Percentiles rank a stretch among this genome's conserved stretches.
Evolutionary conservation across 1,140 invertebrate species (phyloP).

Genomic region (Drosophila hydei): DNA sequence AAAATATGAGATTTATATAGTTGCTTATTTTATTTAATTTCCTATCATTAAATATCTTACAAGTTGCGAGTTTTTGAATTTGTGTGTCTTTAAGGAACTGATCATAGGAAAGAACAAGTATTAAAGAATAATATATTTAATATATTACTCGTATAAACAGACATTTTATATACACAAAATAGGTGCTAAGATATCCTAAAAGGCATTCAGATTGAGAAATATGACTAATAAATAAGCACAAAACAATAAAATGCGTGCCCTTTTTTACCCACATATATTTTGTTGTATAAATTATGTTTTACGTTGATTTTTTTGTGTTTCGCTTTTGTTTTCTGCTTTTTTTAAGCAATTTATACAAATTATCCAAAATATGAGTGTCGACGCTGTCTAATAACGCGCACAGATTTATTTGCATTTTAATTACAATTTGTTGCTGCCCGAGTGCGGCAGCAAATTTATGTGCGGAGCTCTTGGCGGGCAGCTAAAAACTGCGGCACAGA

Average conservation of each 20-base stretch:
- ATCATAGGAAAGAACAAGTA: no score
- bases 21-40: no score
- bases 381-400: conserved; percentile 40
- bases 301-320: neutral
- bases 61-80: no score
- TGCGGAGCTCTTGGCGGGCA: conserved; percentile 1
- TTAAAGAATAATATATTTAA: no score
- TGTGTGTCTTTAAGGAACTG: no score
- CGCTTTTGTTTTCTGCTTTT: neutral
- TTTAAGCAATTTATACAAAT: conserved; percentile 63
- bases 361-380: conserved; percentile 38
- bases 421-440: conserved; percentile 59
- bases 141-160: no score
- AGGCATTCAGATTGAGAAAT: no score
- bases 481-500: conserved; percentile 1
- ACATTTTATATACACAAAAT: no score
- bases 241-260: neutral
- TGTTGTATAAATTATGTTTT: conserved; percentile 1
- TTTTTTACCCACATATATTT: neutral
- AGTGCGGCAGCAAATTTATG: conserved; percentile 35
- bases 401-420: conserved; percentile 80
- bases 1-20: no score
- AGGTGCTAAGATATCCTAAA: no score
- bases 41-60: no score
- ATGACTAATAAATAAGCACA: no score